These are phyloP conservation scores for Dryocosmus kuriphilus DNA, from an alignment of 2,888 invertebrate genomes.

Conservation along the genomic window DNA sequence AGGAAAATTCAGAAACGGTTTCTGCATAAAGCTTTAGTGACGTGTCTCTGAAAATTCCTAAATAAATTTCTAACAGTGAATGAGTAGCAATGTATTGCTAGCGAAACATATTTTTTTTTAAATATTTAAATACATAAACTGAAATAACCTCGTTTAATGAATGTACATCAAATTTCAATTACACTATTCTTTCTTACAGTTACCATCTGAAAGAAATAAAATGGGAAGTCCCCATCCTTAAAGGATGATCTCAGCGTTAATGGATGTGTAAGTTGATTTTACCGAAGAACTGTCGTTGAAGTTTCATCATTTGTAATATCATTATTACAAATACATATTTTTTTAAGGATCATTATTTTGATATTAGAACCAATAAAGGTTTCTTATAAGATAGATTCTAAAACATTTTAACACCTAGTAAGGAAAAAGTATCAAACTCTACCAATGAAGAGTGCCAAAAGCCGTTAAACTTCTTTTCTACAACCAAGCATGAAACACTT, in stretches of 20 bases:
- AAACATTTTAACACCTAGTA: not conserved
- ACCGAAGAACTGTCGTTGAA: not conserved
- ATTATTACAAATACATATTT: not conserved
- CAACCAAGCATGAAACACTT: not conserved
- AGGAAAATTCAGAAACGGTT: no score
- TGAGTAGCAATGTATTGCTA: no score
- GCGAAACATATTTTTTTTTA: no score
- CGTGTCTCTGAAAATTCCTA: no score
- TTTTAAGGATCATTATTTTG: slow-evolving; percentile 14
- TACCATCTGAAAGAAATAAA: slow-evolving; percentile 50
- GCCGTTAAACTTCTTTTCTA: not conserved
- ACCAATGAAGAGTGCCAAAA: not conserved
- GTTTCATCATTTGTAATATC: not conserved
- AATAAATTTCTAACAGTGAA: no score
- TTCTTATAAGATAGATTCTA: slow-evolving; percentile 4
- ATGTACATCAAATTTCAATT: not conserved
- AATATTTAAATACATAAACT: not conserved
- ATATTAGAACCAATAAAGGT: not conserved
- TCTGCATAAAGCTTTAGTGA: no score
- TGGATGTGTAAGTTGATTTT: slow-evolving; percentile 47
- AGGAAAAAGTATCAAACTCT: not conserved
- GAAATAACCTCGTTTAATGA: not conserved
- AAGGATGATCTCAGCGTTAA: slow-evolving; percentile 40
- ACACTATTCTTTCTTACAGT: slow-evolving; percentile 20
- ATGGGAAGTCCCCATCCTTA: slow-evolving; percentile 44